Evolutionary conservation across 1,140 invertebrate genomes (phyloP), one percentile per base, ranked within the genome.

Genomic region (Caenorhabditis brenneri): DNA sequence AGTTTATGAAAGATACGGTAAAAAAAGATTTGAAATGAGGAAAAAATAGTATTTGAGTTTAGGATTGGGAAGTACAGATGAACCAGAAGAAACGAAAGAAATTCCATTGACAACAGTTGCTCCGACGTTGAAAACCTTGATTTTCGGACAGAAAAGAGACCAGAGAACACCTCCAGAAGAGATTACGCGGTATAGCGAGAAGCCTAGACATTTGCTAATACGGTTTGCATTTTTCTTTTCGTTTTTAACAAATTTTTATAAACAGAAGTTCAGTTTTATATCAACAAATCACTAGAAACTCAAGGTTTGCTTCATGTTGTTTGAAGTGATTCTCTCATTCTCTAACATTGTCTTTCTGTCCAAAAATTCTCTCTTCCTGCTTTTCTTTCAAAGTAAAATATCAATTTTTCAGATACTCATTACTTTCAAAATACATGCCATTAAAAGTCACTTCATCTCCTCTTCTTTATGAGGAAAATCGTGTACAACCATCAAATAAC

Each of bases 361-460:
- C 65, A 74, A 46, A n/a, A 74, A 39, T 16, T 24, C 33, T 0
- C 0, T 39, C 19, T 74, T 74, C n/a, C 31, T 0, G 4, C 2
- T 46, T 74, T 9, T 24, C 31, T 36, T 6, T 24, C 9, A 49
- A 2, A 5, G 48, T 12, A 16, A 12, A 1, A 46, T 12, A 46
- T n/a, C 2, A 27, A 2, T 10, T 22, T 81, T 83, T 27, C 55
- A 86, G 85, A 53, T 86, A 86, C 85, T 86, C 85, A 3, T n/a
- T 86, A 12, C 84, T 86, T 12, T 58, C 65, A 27, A 51, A 86
- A 80, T 84, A 86, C 33, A 51, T 86, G 42, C 84, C 85, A 31
- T 55, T 86, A 22, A 86, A 85, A 36, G 69, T 86, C 33, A 53
- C 81, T 29, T 46, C 74, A 27, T 58, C 83, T 46, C 83, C 74